Conservation (phyloP, 37 sponge, comb jelly and placozoan species). For the Amphimedon queenslandica region DNA sequence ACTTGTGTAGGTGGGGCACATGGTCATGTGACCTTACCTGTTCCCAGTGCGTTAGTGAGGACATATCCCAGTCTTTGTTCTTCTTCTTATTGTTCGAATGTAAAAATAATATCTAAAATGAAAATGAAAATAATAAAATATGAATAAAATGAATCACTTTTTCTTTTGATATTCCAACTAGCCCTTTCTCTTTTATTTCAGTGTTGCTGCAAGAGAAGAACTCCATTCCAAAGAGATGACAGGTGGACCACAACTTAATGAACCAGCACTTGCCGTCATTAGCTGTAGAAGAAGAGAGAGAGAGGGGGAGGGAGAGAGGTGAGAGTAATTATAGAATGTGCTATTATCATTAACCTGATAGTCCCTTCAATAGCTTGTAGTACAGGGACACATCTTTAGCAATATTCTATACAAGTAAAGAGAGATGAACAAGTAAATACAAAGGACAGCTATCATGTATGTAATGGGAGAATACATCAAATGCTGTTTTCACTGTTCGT, state of each 20-base stretch:
- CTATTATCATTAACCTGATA: slow-evolving; percentile 19
- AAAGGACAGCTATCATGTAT: no score
- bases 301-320: neutral
- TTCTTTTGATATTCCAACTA: slow-evolving; percentile 79
- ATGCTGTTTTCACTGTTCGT: neutral
- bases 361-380: slow-evolving; percentile 45
- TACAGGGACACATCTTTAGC: slow-evolving; percentile 39
- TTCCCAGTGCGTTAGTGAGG: slow-evolving; percentile 34
- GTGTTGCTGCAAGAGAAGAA: slow-evolving; percentile 74
- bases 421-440: neutral
- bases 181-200: slow-evolving; percentile 68
- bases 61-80: slow-evolving; percentile 43
- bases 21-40: slow-evolving; percentile 28
- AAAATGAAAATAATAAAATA: neutral
- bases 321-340: neutral
- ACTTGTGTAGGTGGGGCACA: no score
- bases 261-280: slow-evolving; percentile 66
- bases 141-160: slow-evolving; percentile 25
- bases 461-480: neutral
- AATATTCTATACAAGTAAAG: slow-evolving; percentile 21
- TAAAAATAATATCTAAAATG: slow-evolving; percentile 51
- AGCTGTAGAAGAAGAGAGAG: neutral
- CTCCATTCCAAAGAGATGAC: slow-evolving; percentile 80
- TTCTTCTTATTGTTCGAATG: slow-evolving; percentile 50
- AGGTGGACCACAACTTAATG: slow-evolving; percentile 80